Conservation (phyloP, 2,888 invertebrate genomes). For the Agonopterix heracliana region DNA sequence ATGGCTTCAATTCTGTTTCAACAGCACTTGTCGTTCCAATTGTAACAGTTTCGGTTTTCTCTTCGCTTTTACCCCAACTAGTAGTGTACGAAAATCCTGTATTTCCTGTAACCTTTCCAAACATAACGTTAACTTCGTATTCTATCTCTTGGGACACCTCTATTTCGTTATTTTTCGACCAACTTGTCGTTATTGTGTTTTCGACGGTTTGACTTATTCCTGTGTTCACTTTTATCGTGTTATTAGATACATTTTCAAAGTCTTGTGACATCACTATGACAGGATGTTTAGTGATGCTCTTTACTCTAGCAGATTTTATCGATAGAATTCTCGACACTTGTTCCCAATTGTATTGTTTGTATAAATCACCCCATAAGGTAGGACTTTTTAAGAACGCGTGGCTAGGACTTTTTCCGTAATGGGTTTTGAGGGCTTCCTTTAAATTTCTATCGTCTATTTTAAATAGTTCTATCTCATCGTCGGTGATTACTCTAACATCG, state of each 20-base stretch:
- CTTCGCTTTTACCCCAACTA: conserved; percentile 46
- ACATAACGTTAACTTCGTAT: conserved; percentile 45
- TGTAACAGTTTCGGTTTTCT: conserved; percentile 42
- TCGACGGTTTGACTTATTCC: conserved; percentile 51
- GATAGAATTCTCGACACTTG: conserved; percentile 36
- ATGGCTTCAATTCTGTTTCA: conserved; percentile 48
- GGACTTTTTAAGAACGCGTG: conserved; percentile 45
- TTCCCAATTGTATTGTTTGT: conserved; percentile 48
- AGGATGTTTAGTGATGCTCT: conserved; percentile 26
- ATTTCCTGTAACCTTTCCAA: conserved; percentile 38
- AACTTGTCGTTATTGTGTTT: conserved; percentile 46
- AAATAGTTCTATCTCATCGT: conserved; percentile 41
- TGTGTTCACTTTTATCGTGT: conserved; percentile 51
- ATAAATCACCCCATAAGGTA: conserved; percentile 60
- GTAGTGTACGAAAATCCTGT: conserved; percentile 45
- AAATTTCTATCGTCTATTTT: conserved; percentile 30
- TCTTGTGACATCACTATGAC: conserved; percentile 40
- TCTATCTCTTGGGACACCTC: conserved; percentile 44
- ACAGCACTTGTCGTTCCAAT: conserved; percentile 44
- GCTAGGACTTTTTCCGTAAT: conserved; percentile 37
- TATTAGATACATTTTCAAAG: conserved; percentile 46
- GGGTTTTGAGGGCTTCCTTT: conserved; percentile 30
- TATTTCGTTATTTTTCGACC: conserved; percentile 40
- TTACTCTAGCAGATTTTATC: conserved; percentile 38
- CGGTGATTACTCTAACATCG: conserved; percentile 30